Base-by-base conservation (phyloP, 2,888 invertebrate genomes). In the Strigamia crassipes region DNA sequence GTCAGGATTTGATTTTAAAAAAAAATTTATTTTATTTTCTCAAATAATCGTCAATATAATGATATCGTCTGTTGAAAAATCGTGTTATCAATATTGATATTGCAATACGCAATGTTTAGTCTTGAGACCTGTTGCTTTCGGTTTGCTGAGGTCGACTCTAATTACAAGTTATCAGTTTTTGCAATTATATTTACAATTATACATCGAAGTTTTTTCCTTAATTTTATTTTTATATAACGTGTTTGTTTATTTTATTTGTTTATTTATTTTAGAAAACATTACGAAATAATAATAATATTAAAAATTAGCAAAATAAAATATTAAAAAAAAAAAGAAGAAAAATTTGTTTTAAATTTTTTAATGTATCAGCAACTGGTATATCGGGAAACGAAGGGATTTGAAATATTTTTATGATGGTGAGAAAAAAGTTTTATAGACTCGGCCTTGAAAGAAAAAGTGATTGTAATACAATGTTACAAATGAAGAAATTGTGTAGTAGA, bases 401-500 rank as follows among this genome's bases (percentile, higher is more conserved):
- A 56, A 21, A 56, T 56, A 18, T 73, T 73, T 73, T 73, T 31
- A 73, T 73, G 73, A 15, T 27, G 23, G 73, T 27, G 73, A 31
- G 31, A 73, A 73, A 73, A 73, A 31, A 1, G 27, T 73, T 73
- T 73, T 31, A 73, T 73, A 73, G 73, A 73, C 23, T 31, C 73
- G 73, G 73, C 73, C 27, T 27, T 31, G 73, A 31, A 31, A 31
- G 73, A 5, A 31, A 31, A 73, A 31, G 73, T 73, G 56, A 73
- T 73, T 73, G 27, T 15, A 73, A 73, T 73, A 73, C 73, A 73
- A 73, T 73, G 31, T 73, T 31, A 73, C 31, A 73, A 73, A 73
- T 73, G 73, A 73, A 73, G 73, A 73, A 73, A 73, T 73, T 73
- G 73, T 73, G 73, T 73, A 73, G 73, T 73, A 31, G 73, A 73